phyloP scores from a whole-genome alignment of 1,140 invertebrate species.

The Arctopsyche grandis region DNA sequence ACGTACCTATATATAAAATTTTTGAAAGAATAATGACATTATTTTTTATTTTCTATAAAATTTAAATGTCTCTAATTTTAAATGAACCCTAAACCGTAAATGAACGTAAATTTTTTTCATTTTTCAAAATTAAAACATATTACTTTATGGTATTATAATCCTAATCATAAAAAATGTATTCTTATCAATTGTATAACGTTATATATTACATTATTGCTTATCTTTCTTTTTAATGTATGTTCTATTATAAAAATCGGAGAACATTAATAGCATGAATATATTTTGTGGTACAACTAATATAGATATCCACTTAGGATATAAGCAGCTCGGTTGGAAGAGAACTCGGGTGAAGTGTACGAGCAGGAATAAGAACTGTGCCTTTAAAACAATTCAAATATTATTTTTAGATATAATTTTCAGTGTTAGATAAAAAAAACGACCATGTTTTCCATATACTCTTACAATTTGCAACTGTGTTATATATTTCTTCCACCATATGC shows the following conservation, averaged over 20 bases:
- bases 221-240: slow-evolving; percentile 71
- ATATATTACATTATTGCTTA: not conserved
- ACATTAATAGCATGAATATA: slow-evolving; percentile 79
- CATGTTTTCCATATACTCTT: slow-evolving; percentile 47
- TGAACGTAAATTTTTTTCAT: too few species aligned
- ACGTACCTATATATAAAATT: too few species aligned
- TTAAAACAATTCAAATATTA: slow-evolving; percentile 54
- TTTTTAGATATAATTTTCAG: not conserved
- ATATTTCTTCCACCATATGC: slow-evolving; percentile 87
- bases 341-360: slow-evolving; percentile 75
- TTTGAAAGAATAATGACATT: too few species aligned
- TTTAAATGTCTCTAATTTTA: too few species aligned
- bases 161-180: too few species aligned
- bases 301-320: slow-evolving; percentile 72
- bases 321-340: slow-evolving; percentile 76
- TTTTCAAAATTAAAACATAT: too few species aligned
- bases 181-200: too few species aligned
- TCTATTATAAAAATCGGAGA: slow-evolving; percentile 84
- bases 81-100: too few species aligned
- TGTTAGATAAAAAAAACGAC: slow-evolving; percentile 50
- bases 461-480: slow-evolving; percentile 81
- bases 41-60: too few species aligned
- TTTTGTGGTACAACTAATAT: slow-evolving; percentile 71
- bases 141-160: too few species aligned
- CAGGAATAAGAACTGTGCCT: slow-evolving; percentile 78